Percentiles rank a stretch among this genome's conserved stretches.
Evolutionary conservation across 2,113 vertebrate genomes (phyloP).

Genomic region (Tretioscincus oriximinensis): DNA sequence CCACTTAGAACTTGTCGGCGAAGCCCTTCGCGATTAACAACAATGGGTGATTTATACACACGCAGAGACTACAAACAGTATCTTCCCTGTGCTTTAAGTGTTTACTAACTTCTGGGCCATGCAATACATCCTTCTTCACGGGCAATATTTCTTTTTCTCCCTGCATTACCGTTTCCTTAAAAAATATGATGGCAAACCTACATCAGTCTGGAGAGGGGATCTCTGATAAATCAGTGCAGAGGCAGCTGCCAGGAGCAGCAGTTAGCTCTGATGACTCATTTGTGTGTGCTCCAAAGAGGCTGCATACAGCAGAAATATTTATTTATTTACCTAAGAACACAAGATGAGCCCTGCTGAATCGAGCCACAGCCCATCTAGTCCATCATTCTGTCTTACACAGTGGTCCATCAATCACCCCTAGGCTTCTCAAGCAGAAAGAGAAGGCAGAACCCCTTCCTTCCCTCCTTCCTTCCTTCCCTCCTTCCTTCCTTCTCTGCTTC

Average conservation of each 20-base stretch:
- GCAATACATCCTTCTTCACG: not conserved
- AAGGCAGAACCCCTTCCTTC: too few relatives aligned
- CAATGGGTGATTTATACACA: conserved; percentile 7
- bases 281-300: too few relatives aligned
- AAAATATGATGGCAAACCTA: not conserved
- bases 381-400: too few relatives aligned
- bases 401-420: too few relatives aligned
- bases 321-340: too few relatives aligned
- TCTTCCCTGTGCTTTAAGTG: conserved; percentile 17
- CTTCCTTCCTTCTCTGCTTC: too few relatives aligned
- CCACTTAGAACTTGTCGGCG: conserved; percentile 3
- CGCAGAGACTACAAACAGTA: conserved; percentile 1
- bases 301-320: too few relatives aligned
- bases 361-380: too few relatives aligned
- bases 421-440: too few relatives aligned
- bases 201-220: not conserved
- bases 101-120: conserved; percentile 27
- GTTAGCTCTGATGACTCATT: not conserved
- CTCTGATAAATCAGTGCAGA: conserved; percentile 4
- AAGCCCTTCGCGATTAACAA: conserved; percentile 25
- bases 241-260: too few relatives aligned
- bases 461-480: too few relatives aligned
- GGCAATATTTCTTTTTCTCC: conserved; percentile 18
- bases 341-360: too few relatives aligned
- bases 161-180: conserved; percentile 19